These are phyloP conservation scores for Erebia epiphron DNA, from an alignment of 2,888 invertebrate species.

Conservation along the genomic window DNA sequence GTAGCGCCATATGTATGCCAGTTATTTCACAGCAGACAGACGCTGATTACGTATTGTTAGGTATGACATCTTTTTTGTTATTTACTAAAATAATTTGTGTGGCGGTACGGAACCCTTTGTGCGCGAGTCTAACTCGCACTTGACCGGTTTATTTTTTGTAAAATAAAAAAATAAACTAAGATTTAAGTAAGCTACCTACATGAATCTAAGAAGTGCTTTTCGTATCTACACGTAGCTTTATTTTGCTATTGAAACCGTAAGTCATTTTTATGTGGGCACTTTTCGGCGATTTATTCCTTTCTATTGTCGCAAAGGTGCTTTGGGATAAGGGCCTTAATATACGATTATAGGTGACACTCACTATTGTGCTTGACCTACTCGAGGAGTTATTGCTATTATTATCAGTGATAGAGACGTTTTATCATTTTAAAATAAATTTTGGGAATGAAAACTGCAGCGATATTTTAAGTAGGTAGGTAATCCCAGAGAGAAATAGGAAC, in stretches of 20 bases:
- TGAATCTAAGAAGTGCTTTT: conserved; percentile 23
- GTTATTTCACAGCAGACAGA: too few relatives aligned
- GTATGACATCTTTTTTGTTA: too few relatives aligned
- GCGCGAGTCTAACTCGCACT: too few relatives aligned
- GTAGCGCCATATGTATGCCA: too few relatives aligned
- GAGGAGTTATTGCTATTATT: conserved; percentile 73
- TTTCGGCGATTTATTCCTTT: conserved; percentile 81
- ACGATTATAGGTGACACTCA: conserved; percentile 81
- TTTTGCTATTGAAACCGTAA: conserved; percentile 61
- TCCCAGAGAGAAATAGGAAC: background rate
- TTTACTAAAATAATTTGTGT: too few relatives aligned
- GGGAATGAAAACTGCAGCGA: background rate
- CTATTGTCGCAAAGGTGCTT: conserved; percentile 80
- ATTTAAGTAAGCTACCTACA: background rate
- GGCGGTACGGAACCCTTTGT: too few relatives aligned
- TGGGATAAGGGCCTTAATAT: conserved; percentile 82
- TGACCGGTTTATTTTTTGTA: too few relatives aligned
- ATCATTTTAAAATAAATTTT: conserved; percentile 41
- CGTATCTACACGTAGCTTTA: conserved; percentile 42
- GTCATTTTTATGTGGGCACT: conserved; percentile 83
- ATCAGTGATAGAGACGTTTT: conserved; percentile 68
- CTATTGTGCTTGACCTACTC: conserved; percentile 81
- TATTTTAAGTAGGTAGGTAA: background rate
- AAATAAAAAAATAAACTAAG: too few relatives aligned
- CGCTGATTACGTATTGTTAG: too few relatives aligned